Conservation (phyloP, 2,888 invertebrate species). For the Eilema depressum region DNA sequence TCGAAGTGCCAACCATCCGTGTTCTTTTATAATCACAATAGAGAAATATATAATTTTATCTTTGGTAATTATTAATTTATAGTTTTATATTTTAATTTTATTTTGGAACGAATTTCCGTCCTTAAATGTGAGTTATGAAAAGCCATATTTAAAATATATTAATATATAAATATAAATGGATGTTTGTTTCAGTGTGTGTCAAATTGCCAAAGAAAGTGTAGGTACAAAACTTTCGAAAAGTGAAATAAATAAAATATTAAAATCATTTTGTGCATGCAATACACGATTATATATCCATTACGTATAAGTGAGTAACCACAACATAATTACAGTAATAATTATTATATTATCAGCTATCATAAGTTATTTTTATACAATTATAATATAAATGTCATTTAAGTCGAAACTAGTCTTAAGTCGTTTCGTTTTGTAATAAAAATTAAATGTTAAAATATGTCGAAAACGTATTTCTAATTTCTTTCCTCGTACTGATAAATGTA, state of each 20-base stretch:
- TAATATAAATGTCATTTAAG: conserved; percentile 62
- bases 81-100: conserved; percentile 30
- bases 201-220: conserved; percentile 81
- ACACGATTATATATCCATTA: conserved; percentile 55
- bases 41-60: conserved; percentile 26
- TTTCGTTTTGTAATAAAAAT: conserved; percentile 74
- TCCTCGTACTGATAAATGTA: conserved; percentile 26
- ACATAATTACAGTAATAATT: conserved; percentile 45
- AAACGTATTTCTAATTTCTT: conserved; percentile 42
- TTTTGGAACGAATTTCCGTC: conserved; percentile 68
- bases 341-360: conserved; percentile 49
- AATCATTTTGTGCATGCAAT: conserved; percentile 73
- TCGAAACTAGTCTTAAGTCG: conserved; percentile 79
- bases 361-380: conserved; percentile 67
- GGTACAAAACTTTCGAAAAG: conserved; percentile 70
- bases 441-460: conserved; percentile 49
- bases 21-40: conserved; percentile 50
- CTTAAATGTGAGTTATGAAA: conserved; percentile 51
- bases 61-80: conserved; percentile 34
- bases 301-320: conserved; percentile 42
- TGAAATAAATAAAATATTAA: conserved; percentile 52
- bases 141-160: conserved; percentile 63
- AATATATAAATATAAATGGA: conserved; percentile 51
- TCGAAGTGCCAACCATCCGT: conserved; percentile 48
- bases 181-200: conserved; percentile 63